These are phyloP conservation scores for Tribolium freemani DNA, from an alignment of 2,888 invertebrate genomes.

Conservation along the genomic window DNA sequence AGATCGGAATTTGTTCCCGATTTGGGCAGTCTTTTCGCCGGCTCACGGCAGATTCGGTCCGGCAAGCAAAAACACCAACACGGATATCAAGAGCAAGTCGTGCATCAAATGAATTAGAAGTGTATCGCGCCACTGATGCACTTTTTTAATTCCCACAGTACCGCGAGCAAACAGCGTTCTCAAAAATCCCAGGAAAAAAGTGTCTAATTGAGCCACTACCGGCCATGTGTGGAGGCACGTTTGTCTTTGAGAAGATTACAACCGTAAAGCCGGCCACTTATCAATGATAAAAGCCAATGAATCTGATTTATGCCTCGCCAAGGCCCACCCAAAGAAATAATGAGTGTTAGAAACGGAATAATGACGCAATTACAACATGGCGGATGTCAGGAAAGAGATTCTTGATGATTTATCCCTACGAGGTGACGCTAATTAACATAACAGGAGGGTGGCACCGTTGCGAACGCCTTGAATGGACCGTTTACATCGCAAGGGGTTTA, in stretches of 20 bases:
- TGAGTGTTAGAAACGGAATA: slow-evolving; percentile 54
- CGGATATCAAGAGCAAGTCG: slow-evolving; percentile 43
- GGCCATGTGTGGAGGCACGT: slow-evolving; percentile 24
- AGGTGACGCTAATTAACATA: slow-evolving; percentile 53
- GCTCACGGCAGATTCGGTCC: slow-evolving; percentile 23
- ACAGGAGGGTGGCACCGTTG: slow-evolving; percentile 38
- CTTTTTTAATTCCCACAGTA: slow-evolving; percentile 42
- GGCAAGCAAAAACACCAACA: slow-evolving; percentile 30
- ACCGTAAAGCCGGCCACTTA: slow-evolving; percentile 34
- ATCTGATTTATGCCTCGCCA: slow-evolving; percentile 48
- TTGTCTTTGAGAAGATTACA: slow-evolving; percentile 39
- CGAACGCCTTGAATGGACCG: slow-evolving; percentile 2
- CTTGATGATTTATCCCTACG: slow-evolving; percentile 54
- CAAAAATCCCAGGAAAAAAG: slow-evolving; percentile 7
- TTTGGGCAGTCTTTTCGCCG: slow-evolving; percentile 2
- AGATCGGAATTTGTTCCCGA: slow-evolving; percentile 30
- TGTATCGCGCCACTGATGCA: slow-evolving; percentile 29
- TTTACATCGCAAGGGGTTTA: slow-evolving; percentile 6
- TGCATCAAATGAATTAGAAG: slow-evolving; percentile 44
- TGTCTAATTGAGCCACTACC: slow-evolving; percentile 31
- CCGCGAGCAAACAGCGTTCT: slow-evolving; percentile 20
- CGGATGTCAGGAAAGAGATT: slow-evolving; percentile 50
- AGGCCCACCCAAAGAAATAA: slow-evolving; percentile 55
- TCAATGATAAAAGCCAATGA: slow-evolving; percentile 44
- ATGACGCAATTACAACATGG: slow-evolving; percentile 55